phyloP scores from a whole-genome alignment of 2,888 invertebrate genomes.

The Agrotis ipsilon region DNA sequence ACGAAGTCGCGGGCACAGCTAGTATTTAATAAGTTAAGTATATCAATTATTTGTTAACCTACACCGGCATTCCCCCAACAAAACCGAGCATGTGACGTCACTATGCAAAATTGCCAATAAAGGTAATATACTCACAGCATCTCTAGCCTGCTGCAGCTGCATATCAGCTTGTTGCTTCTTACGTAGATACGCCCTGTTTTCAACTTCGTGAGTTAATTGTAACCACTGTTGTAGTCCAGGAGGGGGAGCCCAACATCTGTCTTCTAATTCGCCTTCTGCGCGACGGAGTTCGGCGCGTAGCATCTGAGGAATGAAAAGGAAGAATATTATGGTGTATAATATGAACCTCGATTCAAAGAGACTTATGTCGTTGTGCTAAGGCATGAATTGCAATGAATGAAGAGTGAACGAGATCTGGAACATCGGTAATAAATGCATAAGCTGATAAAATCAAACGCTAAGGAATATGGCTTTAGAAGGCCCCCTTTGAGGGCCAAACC shows the following conservation, averaged over 20 bases:
- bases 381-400: neutral
- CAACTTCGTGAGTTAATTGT: slow-evolving; percentile 98
- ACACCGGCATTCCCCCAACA: no score
- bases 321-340: no score
- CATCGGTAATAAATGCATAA: no score
- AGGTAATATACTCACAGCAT: slow-evolving; percentile 94
- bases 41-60: no score
- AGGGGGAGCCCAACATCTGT: slow-evolving; percentile 97
- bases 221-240: slow-evolving; percentile 98
- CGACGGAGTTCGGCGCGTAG: slow-evolving; percentile 95
- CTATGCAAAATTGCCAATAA: no score
- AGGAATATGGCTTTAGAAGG: no score
- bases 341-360: neutral
- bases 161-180: slow-evolving; percentile 96
- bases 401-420: neutral
- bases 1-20: no score
- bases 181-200: slow-evolving; percentile 96
- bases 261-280: slow-evolving; percentile 97
- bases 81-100: no score
- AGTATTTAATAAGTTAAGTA: no score
- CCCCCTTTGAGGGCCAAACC: no score
- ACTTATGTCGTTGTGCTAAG: neutral
- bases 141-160: slow-evolving; percentile 96
- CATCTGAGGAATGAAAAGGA: slow-evolving; percentile 88
- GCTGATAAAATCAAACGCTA: no score